phyloP scores from a whole-genome alignment of 2,797 vertebrate species.

The Arnoldichthys spilopterus region DNA sequence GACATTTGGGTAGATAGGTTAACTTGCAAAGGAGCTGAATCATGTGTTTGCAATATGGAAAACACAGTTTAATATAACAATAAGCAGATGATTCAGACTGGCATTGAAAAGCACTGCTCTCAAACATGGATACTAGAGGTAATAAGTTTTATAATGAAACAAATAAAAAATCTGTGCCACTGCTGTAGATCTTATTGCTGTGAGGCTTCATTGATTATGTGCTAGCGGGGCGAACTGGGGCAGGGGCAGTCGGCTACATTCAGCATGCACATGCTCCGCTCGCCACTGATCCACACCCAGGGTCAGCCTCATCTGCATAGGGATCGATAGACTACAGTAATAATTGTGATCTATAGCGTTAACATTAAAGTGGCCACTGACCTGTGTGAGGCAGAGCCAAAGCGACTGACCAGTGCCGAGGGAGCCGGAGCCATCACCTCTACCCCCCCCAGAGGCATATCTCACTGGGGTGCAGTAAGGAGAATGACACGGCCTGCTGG shows the following conservation, averaged over 20 bases:
- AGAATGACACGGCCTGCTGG: conserved; percentile 78
- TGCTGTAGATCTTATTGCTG: conserved; percentile 29
- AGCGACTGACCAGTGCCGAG: conserved; percentile 63
- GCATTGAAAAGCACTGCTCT: too few relatives aligned
- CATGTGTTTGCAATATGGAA: too few relatives aligned
- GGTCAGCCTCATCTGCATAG: conserved; percentile 77
- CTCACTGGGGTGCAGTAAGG: conserved; percentile 73
- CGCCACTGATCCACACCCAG: conserved; percentile 68
- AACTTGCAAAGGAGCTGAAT: too few relatives aligned
- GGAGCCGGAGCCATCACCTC: conserved; percentile 56
- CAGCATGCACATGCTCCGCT: conserved; percentile 69
- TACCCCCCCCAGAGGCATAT: conserved; percentile 63
- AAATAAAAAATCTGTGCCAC: conserved; percentile 26
- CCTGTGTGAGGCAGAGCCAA: conserved; percentile 68
- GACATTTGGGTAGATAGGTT: too few relatives aligned
- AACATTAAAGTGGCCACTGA: conserved; percentile 78
- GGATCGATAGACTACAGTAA: conserved; percentile 85
- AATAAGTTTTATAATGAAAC: conserved; percentile 9
- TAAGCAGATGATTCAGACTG: too few relatives aligned
- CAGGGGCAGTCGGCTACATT: conserved; percentile 62
- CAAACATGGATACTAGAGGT: neutral
- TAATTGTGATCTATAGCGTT: conserved; percentile 82
- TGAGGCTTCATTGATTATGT: conserved; percentile 39
- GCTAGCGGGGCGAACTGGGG: conserved; percentile 17
- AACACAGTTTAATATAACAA: too few relatives aligned